Evolutionary conservation across 2,113 vertebrate species (phyloP).

Genomic region (Ascaphus truei): DNA sequence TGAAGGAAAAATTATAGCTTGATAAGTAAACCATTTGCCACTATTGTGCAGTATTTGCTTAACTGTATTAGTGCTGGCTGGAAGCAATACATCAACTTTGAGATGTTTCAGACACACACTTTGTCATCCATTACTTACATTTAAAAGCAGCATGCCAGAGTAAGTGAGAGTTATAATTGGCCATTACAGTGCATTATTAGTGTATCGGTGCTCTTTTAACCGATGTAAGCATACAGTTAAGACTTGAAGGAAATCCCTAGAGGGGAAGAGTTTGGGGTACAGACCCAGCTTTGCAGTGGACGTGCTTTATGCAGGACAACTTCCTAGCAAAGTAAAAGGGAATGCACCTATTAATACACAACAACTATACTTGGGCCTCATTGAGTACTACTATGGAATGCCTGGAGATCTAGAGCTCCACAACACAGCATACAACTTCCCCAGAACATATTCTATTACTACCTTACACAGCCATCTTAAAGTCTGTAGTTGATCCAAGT

Average conservation of each 20-base stretch:
- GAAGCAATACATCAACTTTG: too few species aligned
- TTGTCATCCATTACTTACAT: too few species aligned
- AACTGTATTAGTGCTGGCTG: too few species aligned
- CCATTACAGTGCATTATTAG: too few species aligned
- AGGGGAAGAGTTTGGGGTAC: too few species aligned
- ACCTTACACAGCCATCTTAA: not conserved
- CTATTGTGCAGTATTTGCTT: too few species aligned
- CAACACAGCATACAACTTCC: not conserved
- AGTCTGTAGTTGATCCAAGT: not conserved
- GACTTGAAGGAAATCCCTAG: not conserved
- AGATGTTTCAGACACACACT: too few species aligned
- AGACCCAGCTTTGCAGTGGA: too few species aligned
- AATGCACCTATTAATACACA: conserved; percentile 4
- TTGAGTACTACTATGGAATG: not conserved
- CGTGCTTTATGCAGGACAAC: not conserved
- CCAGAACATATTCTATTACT: not conserved
- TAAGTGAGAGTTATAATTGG: too few species aligned
- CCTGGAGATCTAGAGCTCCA: not conserved
- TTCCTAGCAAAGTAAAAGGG: not conserved
- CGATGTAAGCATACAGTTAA: too few species aligned
- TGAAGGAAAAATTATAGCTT: conserved; percentile 30
- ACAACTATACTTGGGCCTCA: conserved; percentile 8
- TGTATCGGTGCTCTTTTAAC: too few species aligned
- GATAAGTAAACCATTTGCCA: not conserved
- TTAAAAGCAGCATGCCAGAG: too few species aligned